Evolutionary conservation across 2,888 invertebrate species (phyloP).

Genomic region (Rhyacophila evoluta): DNA sequence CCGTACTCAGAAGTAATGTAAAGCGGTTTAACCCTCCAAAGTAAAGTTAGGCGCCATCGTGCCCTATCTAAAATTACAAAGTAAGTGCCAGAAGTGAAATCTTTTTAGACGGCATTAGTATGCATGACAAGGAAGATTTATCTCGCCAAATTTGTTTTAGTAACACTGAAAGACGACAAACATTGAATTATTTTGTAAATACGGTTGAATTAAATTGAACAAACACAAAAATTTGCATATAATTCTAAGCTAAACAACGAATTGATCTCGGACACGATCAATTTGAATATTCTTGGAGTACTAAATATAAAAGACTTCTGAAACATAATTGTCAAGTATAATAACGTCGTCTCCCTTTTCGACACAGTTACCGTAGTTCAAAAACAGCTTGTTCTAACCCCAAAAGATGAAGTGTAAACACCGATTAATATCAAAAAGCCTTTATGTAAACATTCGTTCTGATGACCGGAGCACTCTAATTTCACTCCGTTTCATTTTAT

Average conservation of each 20-base stretch:
- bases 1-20: background rate
- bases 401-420: too few species aligned
- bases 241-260: background rate
- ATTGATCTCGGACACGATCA: background rate
- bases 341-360: too few species aligned
- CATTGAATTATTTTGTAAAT: slow-evolving; percentile 22
- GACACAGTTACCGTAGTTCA: too few species aligned
- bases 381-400: too few species aligned
- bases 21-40: background rate
- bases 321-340: background rate
- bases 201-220: background rate
- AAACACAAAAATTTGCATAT: background rate
- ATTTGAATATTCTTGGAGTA: slow-evolving; percentile 5
- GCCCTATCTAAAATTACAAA: slow-evolving; percentile 17
- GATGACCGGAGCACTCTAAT: too few species aligned
- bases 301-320: too few species aligned
- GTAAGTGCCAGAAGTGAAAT: slow-evolving; percentile 13
- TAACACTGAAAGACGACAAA: background rate
- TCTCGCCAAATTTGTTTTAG: slow-evolving; percentile 12
- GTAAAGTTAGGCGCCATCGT: background rate
- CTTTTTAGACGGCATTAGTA: background rate
- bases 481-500: too few species aligned
- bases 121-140: slow-evolving; percentile 16
- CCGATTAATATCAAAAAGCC: too few species aligned
- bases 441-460: too few species aligned